phyloP scores from a whole-genome alignment of 1,140 invertebrate genomes.

The Ditylenchus dipsaci region DNA sequence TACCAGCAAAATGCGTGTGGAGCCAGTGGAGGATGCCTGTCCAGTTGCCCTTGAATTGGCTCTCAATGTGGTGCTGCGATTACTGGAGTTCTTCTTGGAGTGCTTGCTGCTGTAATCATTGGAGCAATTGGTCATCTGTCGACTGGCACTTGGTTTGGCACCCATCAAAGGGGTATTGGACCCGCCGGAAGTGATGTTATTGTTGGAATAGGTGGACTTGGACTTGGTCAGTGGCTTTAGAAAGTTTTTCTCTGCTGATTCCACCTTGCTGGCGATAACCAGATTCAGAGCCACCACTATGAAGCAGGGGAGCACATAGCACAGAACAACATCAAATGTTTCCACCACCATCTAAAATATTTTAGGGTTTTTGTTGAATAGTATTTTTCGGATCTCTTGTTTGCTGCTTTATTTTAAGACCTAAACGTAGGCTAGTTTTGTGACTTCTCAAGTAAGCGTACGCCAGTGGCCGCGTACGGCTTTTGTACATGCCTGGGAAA shows the following conservation, averaged over 20 bases:
- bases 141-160: neutral
- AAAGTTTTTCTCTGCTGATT: slow-evolving; percentile 33
- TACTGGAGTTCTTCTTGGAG: neutral
- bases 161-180: neutral
- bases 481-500: too few species aligned
- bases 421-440: neutral
- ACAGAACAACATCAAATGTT: slow-evolving; percentile 50
- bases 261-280: slow-evolving; percentile 49
- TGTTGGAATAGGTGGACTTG: neutral
- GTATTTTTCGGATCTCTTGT: neutral
- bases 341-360: slow-evolving; percentile 41
- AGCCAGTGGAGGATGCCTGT: slow-evolving; percentile 17
- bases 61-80: neutral
- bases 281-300: slow-evolving; percentile 53
- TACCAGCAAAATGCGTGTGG: slow-evolving; percentile 52
- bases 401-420: too few species aligned
- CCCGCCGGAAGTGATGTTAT: neutral
- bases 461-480: too few species aligned
- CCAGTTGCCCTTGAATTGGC: neutral
- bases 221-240: neutral
- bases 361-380: neutral
- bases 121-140: neutral
- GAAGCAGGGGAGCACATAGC: slow-evolving; percentile 52
- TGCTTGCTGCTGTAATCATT: neutral
- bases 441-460: too few species aligned